Evolutionary conservation across 2,888 invertebrate genomes (phyloP).

Genomic region (Sisyra terminalis): DNA sequence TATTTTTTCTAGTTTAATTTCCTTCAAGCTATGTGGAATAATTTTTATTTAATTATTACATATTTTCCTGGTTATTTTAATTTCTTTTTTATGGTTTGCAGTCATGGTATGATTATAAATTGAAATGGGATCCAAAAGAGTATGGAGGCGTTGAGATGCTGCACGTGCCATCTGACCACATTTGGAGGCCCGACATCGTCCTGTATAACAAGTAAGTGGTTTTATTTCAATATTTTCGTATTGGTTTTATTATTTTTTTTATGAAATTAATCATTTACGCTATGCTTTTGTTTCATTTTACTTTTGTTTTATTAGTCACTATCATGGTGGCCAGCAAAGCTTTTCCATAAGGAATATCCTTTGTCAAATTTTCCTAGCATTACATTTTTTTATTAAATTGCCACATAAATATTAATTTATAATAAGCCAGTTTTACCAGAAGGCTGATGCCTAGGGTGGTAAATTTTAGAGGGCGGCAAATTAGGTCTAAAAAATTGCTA

Average conservation of each 20-base stretch:
- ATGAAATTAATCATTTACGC: background rate
- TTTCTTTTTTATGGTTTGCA: constrained; percentile 24
- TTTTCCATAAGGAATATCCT: too few relatives aligned
- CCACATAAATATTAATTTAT: too few relatives aligned
- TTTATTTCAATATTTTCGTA: background rate
- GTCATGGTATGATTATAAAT: constrained; percentile 78
- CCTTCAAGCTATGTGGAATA: too few relatives aligned
- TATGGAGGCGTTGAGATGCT: constrained; percentile 74
- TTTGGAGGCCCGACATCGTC: constrained; percentile 70
- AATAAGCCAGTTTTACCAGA: too few relatives aligned
- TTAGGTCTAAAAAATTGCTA: too few relatives aligned
- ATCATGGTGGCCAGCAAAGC: background rate
- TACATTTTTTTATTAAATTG: too few relatives aligned
- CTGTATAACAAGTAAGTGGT: constrained; percentile 70
- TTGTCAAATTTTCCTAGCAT: too few relatives aligned
- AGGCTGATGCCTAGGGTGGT: too few relatives aligned
- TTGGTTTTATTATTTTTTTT: background rate
- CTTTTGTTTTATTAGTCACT: background rate
- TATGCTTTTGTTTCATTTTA: background rate
- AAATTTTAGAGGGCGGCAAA: too few relatives aligned
- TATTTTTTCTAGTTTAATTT: too few relatives aligned
- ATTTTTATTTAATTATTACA: too few relatives aligned
- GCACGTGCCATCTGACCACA: constrained; percentile 72
- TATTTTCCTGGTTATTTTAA: background rate
- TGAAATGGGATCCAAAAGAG: constrained; percentile 72